Evolutionary conservation across 2,113 vertebrate genomes (phyloP).

Genomic region (Procavia capensis): DNA sequence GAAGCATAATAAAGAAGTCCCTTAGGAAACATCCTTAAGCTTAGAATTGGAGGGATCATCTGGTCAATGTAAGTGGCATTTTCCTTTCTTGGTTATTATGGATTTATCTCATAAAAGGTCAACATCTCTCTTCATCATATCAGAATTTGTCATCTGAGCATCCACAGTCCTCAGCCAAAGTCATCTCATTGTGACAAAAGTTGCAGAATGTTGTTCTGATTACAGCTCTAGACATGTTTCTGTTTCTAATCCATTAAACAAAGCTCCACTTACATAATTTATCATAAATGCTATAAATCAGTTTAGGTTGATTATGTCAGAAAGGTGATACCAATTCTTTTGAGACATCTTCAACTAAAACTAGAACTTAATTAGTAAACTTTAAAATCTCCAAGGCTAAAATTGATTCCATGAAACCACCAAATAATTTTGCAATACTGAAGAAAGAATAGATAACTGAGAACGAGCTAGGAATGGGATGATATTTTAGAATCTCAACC

Average conservation of each 20-base stretch:
- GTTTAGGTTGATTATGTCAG: background rate
- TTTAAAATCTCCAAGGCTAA: background rate
- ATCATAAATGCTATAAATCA: background rate
- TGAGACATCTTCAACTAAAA: background rate
- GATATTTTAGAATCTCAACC: background rate
- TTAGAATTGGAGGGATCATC: background rate
- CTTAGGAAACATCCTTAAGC: background rate
- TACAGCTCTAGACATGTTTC: background rate
- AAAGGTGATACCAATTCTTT: background rate
- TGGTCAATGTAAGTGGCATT: background rate
- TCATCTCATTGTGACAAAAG: background rate
- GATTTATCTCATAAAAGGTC: background rate
- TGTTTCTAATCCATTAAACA: background rate
- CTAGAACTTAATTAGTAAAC: background rate
- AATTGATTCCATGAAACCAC: background rate
- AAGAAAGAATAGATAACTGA: background rate
- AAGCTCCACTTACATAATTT: background rate
- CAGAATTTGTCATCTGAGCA: background rate
- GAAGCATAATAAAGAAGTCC: background rate
- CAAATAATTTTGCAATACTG: background rate
- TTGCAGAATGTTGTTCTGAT: background rate
- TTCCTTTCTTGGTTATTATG: background rate
- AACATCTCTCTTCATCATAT: too few species aligned
- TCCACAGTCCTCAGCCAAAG: background rate
- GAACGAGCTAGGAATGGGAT: background rate